A percentile compares a stretch with the other conserved stretches of the same genome.
These are phyloP conservation scores for Sarcophaga bullata DNA, from an alignment of 1,140 invertebrate species.

Conservation along the genomic window DNA sequence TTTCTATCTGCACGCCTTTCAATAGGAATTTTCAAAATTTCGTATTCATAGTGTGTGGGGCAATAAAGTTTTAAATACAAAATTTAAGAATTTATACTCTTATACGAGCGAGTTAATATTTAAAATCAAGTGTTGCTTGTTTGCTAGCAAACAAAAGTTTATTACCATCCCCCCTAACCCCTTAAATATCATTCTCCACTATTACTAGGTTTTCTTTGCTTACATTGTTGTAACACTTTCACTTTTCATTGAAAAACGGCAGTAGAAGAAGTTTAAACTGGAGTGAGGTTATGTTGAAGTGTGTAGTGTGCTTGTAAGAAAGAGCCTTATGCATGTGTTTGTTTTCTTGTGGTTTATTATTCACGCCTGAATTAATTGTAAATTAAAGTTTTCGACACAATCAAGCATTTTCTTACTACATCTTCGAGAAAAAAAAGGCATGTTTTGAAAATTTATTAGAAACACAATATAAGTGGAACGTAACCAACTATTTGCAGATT, in stretches of 20 bases:
- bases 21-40: too few relatives aligned
- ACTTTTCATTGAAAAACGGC: background rate
- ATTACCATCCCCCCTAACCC: background rate
- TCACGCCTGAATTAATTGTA: constrained; percentile 66
- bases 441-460: too few relatives aligned
- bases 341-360: constrained; percentile 66
- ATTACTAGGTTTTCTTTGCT: background rate
- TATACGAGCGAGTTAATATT: background rate
- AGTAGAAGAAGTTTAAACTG: too few relatives aligned
- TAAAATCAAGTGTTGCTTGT: constrained; percentile 6
- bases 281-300: constrained; percentile 36
- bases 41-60: too few relatives aligned
- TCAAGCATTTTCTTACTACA: constrained; percentile 4
- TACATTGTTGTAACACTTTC: constrained; percentile 42
- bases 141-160: background rate
- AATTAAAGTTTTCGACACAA: constrained; percentile 61
- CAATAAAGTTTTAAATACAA: too few relatives aligned
- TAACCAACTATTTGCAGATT: too few relatives aligned
- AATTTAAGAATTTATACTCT: too few relatives aligned
- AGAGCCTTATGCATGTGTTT: constrained; percentile 49
- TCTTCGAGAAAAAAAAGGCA: background rate
- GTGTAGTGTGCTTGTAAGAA: constrained; percentile 29
- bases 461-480: too few relatives aligned
- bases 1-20: too few relatives aligned
- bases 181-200: background rate